phyloP scores from a whole-genome alignment of 2,113 vertebrate species.

The Psephotus haematonotus region DNA sequence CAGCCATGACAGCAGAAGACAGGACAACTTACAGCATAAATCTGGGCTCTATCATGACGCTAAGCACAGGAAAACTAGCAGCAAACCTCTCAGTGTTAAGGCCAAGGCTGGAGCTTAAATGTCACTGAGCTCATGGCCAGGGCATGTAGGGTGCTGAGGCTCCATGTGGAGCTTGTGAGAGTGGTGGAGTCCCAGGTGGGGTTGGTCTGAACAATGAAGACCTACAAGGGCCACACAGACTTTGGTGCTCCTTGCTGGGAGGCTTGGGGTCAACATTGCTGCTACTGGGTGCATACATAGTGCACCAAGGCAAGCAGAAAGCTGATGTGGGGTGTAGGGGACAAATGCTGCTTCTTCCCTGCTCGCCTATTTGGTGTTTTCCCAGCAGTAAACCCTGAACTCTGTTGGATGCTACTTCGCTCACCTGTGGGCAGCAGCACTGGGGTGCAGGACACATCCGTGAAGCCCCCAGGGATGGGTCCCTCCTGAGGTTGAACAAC shows the following conservation, averaged over 20 bases:
- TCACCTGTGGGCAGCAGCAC: neutral
- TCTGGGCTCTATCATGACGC: fast-evolving
- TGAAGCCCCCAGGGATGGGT: neutral
- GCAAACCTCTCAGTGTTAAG: fast-evolving
- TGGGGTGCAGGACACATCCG: neutral
- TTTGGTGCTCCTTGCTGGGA: too few species aligned
- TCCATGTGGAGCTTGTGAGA: neutral
- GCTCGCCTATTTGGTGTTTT: neutral
- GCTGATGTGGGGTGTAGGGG: neutral
- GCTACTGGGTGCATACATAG: fast-evolving
- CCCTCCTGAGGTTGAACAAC: neutral
- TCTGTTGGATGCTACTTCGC: too few species aligned
- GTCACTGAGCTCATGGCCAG: neutral
- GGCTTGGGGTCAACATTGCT: neutral
- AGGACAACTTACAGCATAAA: fast-evolving
- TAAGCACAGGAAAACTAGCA: fast-evolving
- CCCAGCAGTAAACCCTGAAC: neutral
- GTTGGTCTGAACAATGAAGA: too few species aligned
- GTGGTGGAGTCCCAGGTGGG: neutral
- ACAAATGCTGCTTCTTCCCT: neutral
- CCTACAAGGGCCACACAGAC: too few species aligned
- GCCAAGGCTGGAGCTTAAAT: neutral
- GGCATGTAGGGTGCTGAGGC: too few species aligned
- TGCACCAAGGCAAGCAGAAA: neutral
- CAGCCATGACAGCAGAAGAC: neutral